phyloP scores from a whole-genome alignment of 2,113 vertebrate species.

The Dipodomys merriami region DNA sequence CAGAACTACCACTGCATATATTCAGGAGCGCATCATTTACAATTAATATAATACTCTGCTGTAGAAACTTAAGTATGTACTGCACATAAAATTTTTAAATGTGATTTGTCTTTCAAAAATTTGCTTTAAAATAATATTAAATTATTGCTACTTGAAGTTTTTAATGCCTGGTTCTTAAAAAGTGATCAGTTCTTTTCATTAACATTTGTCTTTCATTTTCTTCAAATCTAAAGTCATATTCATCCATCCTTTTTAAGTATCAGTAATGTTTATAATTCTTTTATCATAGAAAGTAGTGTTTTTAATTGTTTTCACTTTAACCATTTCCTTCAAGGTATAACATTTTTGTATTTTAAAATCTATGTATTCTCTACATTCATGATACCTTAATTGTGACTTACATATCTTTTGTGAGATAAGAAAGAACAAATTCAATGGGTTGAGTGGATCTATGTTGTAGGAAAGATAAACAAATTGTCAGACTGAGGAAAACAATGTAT shows the following conservation, averaged over 20 bases:
- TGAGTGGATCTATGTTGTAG: not conserved
- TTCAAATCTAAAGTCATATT: not conserved
- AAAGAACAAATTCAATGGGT: not conserved
- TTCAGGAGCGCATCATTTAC: not conserved
- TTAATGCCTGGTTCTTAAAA: conserved; percentile 9
- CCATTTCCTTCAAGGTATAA: conserved; percentile 8
- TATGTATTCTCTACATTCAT: not conserved
- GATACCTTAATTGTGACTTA: not conserved
- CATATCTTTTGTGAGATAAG: not conserved
- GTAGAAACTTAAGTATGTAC: conserved; percentile 1
- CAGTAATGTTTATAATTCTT: conserved; percentile 39
- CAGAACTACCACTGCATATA: not conserved
- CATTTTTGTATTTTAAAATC: conserved; percentile 43
- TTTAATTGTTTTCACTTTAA: conserved; percentile 17
- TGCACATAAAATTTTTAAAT: not conserved
- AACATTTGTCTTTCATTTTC: conserved; percentile 1
- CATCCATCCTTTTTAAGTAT: not conserved
- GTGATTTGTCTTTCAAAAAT: conserved; percentile 3
- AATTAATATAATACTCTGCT: not conserved
- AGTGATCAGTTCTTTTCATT: conserved; percentile 15
- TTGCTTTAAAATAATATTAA: conserved; percentile 46
- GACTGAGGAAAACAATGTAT: conserved; percentile 22
- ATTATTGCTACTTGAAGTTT: not conserved
- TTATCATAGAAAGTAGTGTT: conserved; percentile 27
- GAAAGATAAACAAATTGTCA: not conserved